These are phyloP conservation scores for Leptura quadrifasciata DNA, from an alignment of 2,888 invertebrate species.

Conservation along the genomic window DNA sequence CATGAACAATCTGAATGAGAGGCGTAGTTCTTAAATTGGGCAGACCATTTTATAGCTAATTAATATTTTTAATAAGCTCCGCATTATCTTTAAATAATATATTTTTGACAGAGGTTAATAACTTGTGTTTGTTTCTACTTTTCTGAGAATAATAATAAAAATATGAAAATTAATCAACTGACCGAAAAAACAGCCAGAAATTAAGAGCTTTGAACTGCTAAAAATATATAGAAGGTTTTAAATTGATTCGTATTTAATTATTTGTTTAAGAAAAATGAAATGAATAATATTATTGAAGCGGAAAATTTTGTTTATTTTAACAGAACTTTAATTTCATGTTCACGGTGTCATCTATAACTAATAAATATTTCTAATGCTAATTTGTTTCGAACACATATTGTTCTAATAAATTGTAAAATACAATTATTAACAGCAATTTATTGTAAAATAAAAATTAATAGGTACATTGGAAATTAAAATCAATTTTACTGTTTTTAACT, in stretches of 20 bases:
- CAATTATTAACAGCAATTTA: too few relatives aligned
- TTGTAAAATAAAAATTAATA: too few relatives aligned
- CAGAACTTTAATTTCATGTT: too few relatives aligned
- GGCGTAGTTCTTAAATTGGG: not conserved
- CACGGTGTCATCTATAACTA: too few relatives aligned
- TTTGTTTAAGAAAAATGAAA: not conserved
- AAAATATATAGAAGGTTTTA: not conserved
- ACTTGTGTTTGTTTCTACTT: not conserved
- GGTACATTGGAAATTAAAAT: too few relatives aligned
- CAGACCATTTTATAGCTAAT: not conserved
- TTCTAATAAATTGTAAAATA: too few relatives aligned
- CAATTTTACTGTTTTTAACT: too few relatives aligned
- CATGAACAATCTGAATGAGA: not conserved
- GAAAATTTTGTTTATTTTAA: too few relatives aligned
- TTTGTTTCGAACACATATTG: too few relatives aligned
- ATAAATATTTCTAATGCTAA: too few relatives aligned
- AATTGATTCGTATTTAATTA: not conserved
- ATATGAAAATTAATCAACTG: not conserved
- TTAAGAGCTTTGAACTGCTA: not conserved
- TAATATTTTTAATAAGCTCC: conserved; percentile 7
- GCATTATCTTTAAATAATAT: not conserved
- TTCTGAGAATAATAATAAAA: not conserved
- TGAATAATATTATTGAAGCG: not conserved
- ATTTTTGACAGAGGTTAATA: conserved; percentile 1
- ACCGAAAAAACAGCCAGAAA: not conserved